Evolutionary conservation across 2,888 invertebrate genomes (phyloP).

Genomic region (Osedax fenrisi): DNA sequence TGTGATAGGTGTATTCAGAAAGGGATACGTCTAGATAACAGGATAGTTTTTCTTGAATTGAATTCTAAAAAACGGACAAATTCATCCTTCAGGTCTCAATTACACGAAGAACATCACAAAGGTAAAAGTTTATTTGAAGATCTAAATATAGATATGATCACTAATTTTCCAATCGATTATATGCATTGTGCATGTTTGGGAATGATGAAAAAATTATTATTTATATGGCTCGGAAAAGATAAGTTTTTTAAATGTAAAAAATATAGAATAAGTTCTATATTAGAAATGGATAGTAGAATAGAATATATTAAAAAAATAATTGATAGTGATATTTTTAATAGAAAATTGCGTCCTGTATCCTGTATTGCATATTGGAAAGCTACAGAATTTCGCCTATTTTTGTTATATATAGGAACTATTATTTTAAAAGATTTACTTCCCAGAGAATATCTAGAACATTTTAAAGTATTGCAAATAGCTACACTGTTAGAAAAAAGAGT

Average conservation of each 20-base stretch:
- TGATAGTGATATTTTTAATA: neutral
- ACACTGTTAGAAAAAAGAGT: too few species aligned
- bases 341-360: neutral
- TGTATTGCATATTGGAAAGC: neutral
- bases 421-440: neutral
- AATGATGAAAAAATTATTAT: constrained; percentile 6
- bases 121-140: neutral
- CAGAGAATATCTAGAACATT: neutral
- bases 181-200: constrained; percentile 20
- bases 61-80: neutral
- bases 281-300: neutral
- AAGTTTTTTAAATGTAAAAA: neutral
- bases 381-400: neutral
- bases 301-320: neutral
- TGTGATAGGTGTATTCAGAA: constrained; percentile 31
- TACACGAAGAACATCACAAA: constrained; percentile 11
- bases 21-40: constrained; percentile 6
- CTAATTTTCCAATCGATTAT: constrained; percentile 11
- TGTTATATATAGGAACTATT: neutral
- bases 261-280: neutral
- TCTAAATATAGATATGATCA: constrained; percentile 23
- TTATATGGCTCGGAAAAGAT: constrained; percentile 5
- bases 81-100: neutral
- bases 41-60: neutral
- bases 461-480: too few species aligned